phyloP scores from a whole-genome alignment of 2,797 vertebrate species.

The Cygnus olor region DNA sequence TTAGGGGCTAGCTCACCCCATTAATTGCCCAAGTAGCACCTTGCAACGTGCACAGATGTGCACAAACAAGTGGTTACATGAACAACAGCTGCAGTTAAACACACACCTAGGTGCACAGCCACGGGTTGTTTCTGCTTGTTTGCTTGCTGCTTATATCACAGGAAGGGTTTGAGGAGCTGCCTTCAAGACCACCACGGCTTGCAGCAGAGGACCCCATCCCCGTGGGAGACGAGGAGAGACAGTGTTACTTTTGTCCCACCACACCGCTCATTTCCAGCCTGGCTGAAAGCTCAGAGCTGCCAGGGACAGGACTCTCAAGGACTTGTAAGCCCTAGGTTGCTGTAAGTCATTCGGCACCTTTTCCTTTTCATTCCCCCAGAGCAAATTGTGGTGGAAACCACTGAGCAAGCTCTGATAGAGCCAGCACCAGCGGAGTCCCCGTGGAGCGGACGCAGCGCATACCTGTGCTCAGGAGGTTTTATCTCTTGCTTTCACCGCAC shows the following conservation, averaged over 20 bases:
- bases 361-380: not conserved
- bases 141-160: not conserved
- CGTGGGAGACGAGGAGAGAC: fast-evolving
- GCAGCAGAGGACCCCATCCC: not conserved
- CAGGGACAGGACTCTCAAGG: not conserved
- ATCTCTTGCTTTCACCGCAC: not conserved
- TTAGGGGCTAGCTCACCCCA: not conserved
- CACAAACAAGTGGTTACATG: slow-evolving; percentile 18
- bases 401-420: not conserved
- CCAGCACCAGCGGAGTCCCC: not conserved
- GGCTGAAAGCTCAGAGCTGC: not conserved
- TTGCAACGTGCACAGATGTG: not conserved
- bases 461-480: not conserved
- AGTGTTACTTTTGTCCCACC: not conserved
- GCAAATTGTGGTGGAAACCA: not conserved
- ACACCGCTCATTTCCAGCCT: fast-evolving
- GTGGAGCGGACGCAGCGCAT: not conserved
- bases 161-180: not conserved
- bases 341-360: not conserved
- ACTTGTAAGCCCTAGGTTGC: not conserved
- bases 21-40: slow-evolving; percentile 11
- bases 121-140: not conserved
- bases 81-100: not conserved
- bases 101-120: not conserved
- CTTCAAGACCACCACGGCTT: not conserved